phyloP scores from a whole-genome alignment of 2,797 vertebrate species.

The Tolypeutes matacus region DNA sequence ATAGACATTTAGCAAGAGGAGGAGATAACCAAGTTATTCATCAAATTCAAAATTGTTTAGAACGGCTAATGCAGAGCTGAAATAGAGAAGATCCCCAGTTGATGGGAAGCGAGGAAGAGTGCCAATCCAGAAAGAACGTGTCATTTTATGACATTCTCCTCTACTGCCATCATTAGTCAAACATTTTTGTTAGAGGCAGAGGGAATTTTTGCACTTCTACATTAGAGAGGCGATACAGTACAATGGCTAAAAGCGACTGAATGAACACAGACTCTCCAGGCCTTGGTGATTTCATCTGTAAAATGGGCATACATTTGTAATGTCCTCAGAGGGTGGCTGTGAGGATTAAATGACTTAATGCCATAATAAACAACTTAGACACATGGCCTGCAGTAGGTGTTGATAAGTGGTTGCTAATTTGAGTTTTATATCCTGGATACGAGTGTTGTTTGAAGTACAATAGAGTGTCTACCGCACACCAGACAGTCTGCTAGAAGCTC shows the following conservation, averaged over 20 bases:
- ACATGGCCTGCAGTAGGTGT: neutral
- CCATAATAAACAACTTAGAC: neutral
- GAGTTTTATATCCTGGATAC: neutral
- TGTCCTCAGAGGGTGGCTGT: neutral
- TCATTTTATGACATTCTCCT: neutral
- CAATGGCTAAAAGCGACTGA: neutral
- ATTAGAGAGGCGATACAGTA: neutral
- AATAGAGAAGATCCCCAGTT: slow-evolving; percentile 4
- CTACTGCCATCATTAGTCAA: neutral
- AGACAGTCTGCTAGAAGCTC: neutral
- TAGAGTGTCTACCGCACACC: neutral
- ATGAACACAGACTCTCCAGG: neutral
- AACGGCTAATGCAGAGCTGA: slow-evolving; percentile 48
- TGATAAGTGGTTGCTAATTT: neutral
- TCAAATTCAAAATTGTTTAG: slow-evolving; percentile 74
- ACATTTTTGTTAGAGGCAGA: neutral
- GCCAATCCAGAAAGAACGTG: neutral
- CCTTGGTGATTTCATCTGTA: neutral
- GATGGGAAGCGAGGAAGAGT: neutral
- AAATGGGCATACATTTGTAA: neutral
- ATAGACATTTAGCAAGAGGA: slow-evolving; percentile 63
- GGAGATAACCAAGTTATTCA: slow-evolving; percentile 73
- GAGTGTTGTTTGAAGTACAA: neutral
- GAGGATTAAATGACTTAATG: neutral
- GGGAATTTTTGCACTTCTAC: neutral